Base-by-base conservation (phyloP, 2,113 vertebrate species). In the Hemiprocne comata region DNA sequence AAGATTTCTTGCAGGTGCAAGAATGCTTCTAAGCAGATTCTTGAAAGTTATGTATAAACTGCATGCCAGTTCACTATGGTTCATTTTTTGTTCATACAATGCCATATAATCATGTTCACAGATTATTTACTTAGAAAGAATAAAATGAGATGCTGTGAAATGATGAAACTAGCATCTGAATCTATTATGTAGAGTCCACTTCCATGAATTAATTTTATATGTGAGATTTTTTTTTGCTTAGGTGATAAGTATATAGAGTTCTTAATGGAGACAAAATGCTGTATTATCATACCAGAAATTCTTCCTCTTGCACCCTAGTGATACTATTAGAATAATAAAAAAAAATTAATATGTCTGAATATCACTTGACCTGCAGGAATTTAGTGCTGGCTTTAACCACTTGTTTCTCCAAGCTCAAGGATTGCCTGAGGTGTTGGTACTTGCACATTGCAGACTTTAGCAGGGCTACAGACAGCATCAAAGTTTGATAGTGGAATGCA, bases 1-100 rank as follows among this genome's bases (percentile, higher is more conserved):
- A 87, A 94, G 92, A 54, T 93, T 95, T 93, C 90, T 94, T 96
- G 87, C 76, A 94, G 67, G 92, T 95, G 73, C 91, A 83, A 77
- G 90, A 78, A 53, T 79, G 74, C 90, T 93, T 92, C 87, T 91
- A 73, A 95, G 95, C 83, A 90, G 69, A 79, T 94, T 98, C 92
- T 90, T 97, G 65, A 83, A 95, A 86, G 94, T 79, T 79, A 69
- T 44, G 10, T 62, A 4, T 65, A 71, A 82, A 17, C 28, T 28
- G 7, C 13, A 4, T 48, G 33, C 46, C 36, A n/a, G 4, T 91
- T 80, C 6, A 1, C 28, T 31, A 33, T 71, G n/a, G 20, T 58
- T 86, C 17, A 31, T 36, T 62, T 71, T 29, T 66, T 81, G 13
- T 74, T 84, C 21, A 1, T 13, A 0, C 13, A 75, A 46, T 12